Percentiles rank a stretch among this genome's conserved stretches.
Conservation (phyloP, 2,888 invertebrate genomes). For the Eupithecia inturbata region DNA sequence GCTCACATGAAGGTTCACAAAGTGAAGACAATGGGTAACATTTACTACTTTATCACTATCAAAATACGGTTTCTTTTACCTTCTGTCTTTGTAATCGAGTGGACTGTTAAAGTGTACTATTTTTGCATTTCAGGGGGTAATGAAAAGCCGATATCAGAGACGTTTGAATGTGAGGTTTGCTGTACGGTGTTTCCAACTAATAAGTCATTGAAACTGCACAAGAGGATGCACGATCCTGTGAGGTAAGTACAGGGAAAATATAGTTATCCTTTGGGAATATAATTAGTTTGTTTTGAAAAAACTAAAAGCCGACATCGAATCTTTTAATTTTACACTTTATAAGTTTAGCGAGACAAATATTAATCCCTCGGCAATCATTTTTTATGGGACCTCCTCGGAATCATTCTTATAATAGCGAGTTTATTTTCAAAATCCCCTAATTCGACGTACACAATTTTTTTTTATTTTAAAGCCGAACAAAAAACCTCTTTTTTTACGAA, state of each 20-base stretch:
- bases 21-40: constrained; percentile 57
- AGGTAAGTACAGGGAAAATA: constrained; percentile 65
- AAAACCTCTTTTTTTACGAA: too few relatives aligned
- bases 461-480: too few relatives aligned
- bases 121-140: constrained; percentile 43
- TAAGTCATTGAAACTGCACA: constrained; percentile 88
- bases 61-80: not conserved
- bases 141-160: constrained; percentile 20
- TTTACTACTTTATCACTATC: constrained; percentile 14
- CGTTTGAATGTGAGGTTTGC: constrained; percentile 86
- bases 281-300: too few relatives aligned
- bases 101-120: constrained; percentile 4
- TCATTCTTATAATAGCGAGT: too few relatives aligned
- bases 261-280: not conserved
- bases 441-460: too few relatives aligned
- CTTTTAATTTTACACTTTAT: too few relatives aligned
- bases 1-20: constrained; percentile 86
- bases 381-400: too few relatives aligned
- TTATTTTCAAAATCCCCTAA: too few relatives aligned
- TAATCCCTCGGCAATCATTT: too few relatives aligned
- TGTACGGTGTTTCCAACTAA: constrained; percentile 87
- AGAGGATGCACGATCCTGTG: constrained; percentile 89
- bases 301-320: too few relatives aligned
- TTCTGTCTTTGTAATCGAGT: not conserved
- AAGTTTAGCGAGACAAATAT: too few relatives aligned